Evolutionary conservation across 2,888 invertebrate genomes (phyloP), one percentile per base, ranked within the genome.

Genomic region (Strigamia maritima): DNA sequence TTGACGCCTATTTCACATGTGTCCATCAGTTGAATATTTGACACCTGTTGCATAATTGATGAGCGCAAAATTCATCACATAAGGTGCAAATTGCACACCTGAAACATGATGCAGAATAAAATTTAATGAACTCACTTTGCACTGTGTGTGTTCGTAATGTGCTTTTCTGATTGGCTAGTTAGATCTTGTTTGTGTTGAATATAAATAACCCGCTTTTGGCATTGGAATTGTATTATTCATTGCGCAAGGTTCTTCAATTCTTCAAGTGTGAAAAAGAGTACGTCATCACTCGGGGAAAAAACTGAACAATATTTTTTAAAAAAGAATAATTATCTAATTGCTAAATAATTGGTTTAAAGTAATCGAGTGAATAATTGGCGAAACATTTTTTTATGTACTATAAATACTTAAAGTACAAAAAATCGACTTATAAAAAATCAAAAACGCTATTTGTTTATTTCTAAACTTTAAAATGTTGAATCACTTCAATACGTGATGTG

Each of bases 11-110:
- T 65, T 65, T 65, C 60, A 65, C 60, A 65, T 22, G 22, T 65
- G 60, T 65, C 60, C 60, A 65, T 65, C 60, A 65, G 60, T 7
- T 24, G 12, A 16, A 22, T n/a, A n/a, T 65, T 22, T 65, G 60
- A 65, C 60, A 65, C 60, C 60, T 65, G 60, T 65, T 65, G 60
- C 60, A 65, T 65, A 65, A 65, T 65, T 65, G 60, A 65, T 65
- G 60, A 65, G 60, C 19, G 60, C 19, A 7, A 65, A 65, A 65
- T 65, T 65, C 60, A 24, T 65, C 60, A 65, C 22, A 65, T 12
- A 24, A 65, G 60, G 60, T 65, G 60, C 19, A 65, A 65, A 65
- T 65, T 65, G 60, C 60, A 65, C 60, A 12, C 8, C 4, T 65
- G 60, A 65, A 65, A 65, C 60, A 24, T 65, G 60, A 65, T 65